phyloP scores from a whole-genome alignment of 2,888 invertebrate species.

The Lycocerus yunnanus region DNA sequence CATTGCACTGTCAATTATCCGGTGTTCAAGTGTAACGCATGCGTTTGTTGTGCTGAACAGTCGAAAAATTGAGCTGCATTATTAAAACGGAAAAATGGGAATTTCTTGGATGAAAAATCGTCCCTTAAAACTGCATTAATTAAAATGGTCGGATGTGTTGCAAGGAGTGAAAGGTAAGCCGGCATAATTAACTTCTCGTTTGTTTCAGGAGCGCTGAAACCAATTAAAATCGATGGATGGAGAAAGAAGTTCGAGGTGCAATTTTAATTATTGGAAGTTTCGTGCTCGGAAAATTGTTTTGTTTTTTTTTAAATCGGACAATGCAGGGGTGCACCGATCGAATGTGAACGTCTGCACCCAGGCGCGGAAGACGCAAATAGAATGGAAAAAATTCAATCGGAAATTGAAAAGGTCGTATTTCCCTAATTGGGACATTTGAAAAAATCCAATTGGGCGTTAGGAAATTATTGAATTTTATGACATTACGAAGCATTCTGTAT shows the following conservation, averaged over 20 bases:
- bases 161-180: background rate
- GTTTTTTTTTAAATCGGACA: background rate
- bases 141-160: background rate
- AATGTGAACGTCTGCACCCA: background rate
- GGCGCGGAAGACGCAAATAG: background rate
- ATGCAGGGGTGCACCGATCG: background rate
- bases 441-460: background rate
- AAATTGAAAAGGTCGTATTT: background rate
- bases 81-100: background rate
- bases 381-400: background rate
- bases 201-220: background rate
- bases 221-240: background rate
- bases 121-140: background rate
- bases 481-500: too few relatives aligned
- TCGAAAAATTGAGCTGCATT: background rate
- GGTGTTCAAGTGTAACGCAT: conserved; percentile 29
- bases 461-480: too few relatives aligned
- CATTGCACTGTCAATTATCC: conserved; percentile 40
- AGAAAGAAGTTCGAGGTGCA: background rate
- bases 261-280: background rate
- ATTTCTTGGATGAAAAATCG: background rate
- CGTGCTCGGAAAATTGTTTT: background rate
- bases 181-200: background rate
- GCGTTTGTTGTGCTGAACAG: conserved; percentile 21
- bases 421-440: background rate